Base-by-base conservation (phyloP, 2,888 invertebrate genomes). In the Eurytoma californica region DNA sequence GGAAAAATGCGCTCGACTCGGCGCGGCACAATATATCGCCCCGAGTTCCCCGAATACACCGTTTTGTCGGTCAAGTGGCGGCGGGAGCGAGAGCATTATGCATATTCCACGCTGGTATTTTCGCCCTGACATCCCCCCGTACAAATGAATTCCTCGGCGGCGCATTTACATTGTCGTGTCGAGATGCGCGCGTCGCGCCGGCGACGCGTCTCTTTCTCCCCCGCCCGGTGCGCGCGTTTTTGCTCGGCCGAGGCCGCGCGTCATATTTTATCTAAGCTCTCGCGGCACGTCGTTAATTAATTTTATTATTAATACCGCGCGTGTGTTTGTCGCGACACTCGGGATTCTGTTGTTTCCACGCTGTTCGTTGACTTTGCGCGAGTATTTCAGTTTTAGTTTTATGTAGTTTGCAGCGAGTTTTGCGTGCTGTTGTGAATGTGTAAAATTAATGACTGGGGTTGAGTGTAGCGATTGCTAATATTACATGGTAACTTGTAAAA, bases 21-120 rank as follows among this genome's bases (percentile, higher is more conserved):
- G 18, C 13, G 14, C 7, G 39, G 14, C 14, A 39, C 39, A 14
- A 66, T 66, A 47, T 30, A 60, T 49, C 14, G 51, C 51, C 61
- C 24, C 66, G 53, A 75, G 74, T 75, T 75, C 60, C 20, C 51
- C 67, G 60, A 61, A 68, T 68, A 55, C 58, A 67, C 65, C 9
- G 55, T 51, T 74, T 66, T 58, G 57, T 74, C 49, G 66, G 66
- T 66, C 63, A 74, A 67, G 66, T 67, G 66, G 1, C 12, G 51
- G 47, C 13, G 30, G n/a, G 5, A 1, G n/a, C 18, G 18, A 20
- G 28, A 16, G 30, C 30, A 60, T 60, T 68, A 75, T 75, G 75
- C 68, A 75, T 75, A 68, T 67, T 75, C 66, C 20, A 16, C 51
- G 20, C 61, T 30, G 74, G 58, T 73, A 73, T 73, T 66, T 66